Evolutionary conservation across 2,888 invertebrate species (phyloP).

Genomic region (Eucera pruinosa): DNA sequence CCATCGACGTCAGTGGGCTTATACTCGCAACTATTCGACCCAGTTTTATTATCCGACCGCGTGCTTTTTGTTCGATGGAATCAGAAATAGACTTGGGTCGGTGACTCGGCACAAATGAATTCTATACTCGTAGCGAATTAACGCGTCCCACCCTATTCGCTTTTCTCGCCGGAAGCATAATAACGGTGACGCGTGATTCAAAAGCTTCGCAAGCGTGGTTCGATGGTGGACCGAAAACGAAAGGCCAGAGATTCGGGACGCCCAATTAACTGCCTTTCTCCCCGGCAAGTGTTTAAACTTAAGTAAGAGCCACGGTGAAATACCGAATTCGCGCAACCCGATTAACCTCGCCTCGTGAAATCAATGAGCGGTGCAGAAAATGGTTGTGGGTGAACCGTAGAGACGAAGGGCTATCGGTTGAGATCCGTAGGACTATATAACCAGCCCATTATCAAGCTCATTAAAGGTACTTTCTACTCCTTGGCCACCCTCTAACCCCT

Average conservation of each 20-base stretch:
- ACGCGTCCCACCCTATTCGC: constrained; percentile 6
- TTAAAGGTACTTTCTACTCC: constrained; percentile 72
- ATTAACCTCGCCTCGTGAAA: constrained; percentile 71
- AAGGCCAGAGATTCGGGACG: constrained; percentile 18
- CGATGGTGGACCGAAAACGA: neutral
- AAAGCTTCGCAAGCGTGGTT: neutral
- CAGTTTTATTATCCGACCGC: constrained; percentile 47
- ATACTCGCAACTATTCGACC: constrained; percentile 43
- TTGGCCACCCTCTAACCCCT: constrained; percentile 45
- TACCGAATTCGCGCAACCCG: constrained; percentile 66
- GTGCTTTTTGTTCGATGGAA: constrained; percentile 30
- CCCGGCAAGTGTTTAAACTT: constrained; percentile 73
- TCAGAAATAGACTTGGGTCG: constrained; percentile 49
- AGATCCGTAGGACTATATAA: constrained; percentile 64
- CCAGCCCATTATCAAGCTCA: constrained; percentile 77
- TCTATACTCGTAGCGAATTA: constrained; percentile 42
- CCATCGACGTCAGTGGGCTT: neutral
- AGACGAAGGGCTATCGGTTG: constrained; percentile 53
- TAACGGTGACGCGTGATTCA: constrained; percentile 8
- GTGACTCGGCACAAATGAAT: constrained; percentile 37
- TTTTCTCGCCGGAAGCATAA: neutral
- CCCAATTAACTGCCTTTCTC: constrained; percentile 71
- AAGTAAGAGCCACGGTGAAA: constrained; percentile 58
- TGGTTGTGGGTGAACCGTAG: constrained; percentile 45
- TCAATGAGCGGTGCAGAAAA: constrained; percentile 70